A percentile compares a stretch with the other conserved stretches of the same genome.
phyloP scores from a whole-genome alignment of 2,888 invertebrate genomes.

The Nomada ruficornis region DNA sequence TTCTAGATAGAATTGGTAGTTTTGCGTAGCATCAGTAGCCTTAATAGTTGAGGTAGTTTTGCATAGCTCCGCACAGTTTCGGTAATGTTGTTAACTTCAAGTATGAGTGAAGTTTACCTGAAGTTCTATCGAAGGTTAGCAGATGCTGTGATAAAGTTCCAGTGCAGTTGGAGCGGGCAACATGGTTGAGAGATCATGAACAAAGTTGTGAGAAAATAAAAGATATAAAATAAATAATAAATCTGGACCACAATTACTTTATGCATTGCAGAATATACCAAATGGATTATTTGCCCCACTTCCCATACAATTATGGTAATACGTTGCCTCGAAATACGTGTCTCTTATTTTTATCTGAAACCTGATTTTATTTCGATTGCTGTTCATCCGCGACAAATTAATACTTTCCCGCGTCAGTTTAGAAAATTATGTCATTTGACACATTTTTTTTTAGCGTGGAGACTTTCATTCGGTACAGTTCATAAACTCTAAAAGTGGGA shows the following conservation, averaged over 20 bases:
- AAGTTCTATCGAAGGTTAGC: neutral
- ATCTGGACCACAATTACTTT: neutral
- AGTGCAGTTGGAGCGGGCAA: neutral
- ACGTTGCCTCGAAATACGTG: too few species aligned
- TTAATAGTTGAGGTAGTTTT: neutral
- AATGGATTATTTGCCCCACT: too few species aligned
- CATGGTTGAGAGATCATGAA: neutral
- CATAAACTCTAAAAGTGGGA: neutral
- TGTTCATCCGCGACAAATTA: too few species aligned
- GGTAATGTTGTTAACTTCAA: slow-evolving; percentile 10
- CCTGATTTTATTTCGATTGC: too few species aligned
- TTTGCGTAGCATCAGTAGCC: neutral
- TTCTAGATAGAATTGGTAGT: slow-evolving; percentile 8
- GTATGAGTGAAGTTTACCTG: slow-evolving; percentile 4
- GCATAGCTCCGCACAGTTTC: neutral
- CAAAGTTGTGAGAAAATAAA: neutral
- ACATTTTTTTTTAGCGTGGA: too few species aligned
- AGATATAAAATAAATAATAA: neutral
- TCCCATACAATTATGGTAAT: neutral
- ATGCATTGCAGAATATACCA: too few species aligned
- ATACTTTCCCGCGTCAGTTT: too few species aligned
- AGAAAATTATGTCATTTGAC: too few species aligned
- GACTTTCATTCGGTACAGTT: too few species aligned
- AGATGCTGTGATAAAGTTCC: neutral
- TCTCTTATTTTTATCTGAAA: too few species aligned